Conservation (phyloP, 2,888 invertebrate genomes). For the Allacma fusca region DNA sequence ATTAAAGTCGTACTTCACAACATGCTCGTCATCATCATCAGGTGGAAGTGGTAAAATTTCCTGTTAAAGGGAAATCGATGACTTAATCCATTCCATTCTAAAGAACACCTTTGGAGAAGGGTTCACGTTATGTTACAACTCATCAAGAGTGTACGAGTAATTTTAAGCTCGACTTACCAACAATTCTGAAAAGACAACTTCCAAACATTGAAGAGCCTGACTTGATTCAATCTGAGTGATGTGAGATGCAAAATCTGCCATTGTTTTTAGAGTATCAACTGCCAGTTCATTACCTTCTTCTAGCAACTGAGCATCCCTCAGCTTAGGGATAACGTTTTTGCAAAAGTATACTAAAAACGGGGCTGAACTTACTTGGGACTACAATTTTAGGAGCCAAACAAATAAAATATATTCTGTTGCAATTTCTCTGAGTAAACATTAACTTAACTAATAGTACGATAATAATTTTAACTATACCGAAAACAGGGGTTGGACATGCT, state of each 20-base stretch:
- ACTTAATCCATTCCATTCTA: too few relatives aligned
- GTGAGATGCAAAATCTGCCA: constrained; percentile 83
- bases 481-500: constrained; percentile 85
- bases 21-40: constrained; percentile 63
- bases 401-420: constrained; percentile 55
- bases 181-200: constrained; percentile 78
- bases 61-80: constrained; percentile 67
- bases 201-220: constrained; percentile 76
- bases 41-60: constrained; percentile 90
- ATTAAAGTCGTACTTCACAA: constrained; percentile 83
- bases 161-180: too few relatives aligned
- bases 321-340: constrained; percentile 80
- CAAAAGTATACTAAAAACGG: constrained; percentile 85
- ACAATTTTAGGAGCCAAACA: constrained; percentile 62
- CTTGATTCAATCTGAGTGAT: constrained; percentile 68
- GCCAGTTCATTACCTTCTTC: constrained; percentile 73
- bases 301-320: constrained; percentile 72
- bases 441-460: not conserved
- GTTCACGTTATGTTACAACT: too few relatives aligned
- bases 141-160: too few relatives aligned
- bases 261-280: constrained; percentile 81
- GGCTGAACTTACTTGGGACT: constrained; percentile 86
- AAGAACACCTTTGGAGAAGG: too few relatives aligned
- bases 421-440: constrained; percentile 46
- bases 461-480: constrained; percentile 73